Evolutionary conservation across 2,797 vertebrate species (phyloP).

Genomic region (Danio choprae): DNA sequence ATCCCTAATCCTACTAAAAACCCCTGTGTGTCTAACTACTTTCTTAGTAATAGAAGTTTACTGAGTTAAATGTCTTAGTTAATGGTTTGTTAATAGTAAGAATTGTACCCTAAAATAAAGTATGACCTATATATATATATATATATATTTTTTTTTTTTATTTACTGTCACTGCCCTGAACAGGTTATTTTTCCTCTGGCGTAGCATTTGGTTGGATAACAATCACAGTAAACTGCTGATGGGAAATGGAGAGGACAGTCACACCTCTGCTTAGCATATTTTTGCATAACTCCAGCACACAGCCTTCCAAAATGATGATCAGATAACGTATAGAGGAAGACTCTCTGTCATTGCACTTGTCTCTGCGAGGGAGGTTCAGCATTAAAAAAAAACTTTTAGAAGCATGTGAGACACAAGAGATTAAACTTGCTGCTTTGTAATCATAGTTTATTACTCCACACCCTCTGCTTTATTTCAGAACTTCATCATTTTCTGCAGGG

Average conservation of each 20-base stretch:
- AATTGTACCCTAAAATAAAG: too few relatives aligned
- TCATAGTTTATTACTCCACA: conserved; percentile 15
- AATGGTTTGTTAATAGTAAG: too few relatives aligned
- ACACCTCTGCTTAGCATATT: conserved; percentile 65
- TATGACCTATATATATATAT: too few relatives aligned
- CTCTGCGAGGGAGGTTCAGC: neutral
- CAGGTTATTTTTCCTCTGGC: neutral
- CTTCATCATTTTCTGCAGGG: neutral
- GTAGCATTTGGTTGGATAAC: conserved; percentile 59
- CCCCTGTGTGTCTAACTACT: too few relatives aligned
- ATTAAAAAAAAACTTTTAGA: neutral
- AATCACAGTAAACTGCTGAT: conserved; percentile 65
- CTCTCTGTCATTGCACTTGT: conserved; percentile 1
- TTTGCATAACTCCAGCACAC: conserved; percentile 57
- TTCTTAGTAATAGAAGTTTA: too few relatives aligned
- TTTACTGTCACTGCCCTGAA: neutral
- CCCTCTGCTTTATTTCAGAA: neutral
- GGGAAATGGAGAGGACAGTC: conserved; percentile 60
- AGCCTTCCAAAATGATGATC: conserved; percentile 57
- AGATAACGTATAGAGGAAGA: conserved; percentile 28
- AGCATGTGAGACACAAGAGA: conserved; percentile 11
- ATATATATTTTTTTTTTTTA: too few relatives aligned
- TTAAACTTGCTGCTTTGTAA: conserved; percentile 22
- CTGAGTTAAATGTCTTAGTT: too few relatives aligned
- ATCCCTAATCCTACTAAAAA: too few relatives aligned